Base-by-base conservation (phyloP, 2,888 invertebrate genomes). In the Terebella lapidaria region DNA sequence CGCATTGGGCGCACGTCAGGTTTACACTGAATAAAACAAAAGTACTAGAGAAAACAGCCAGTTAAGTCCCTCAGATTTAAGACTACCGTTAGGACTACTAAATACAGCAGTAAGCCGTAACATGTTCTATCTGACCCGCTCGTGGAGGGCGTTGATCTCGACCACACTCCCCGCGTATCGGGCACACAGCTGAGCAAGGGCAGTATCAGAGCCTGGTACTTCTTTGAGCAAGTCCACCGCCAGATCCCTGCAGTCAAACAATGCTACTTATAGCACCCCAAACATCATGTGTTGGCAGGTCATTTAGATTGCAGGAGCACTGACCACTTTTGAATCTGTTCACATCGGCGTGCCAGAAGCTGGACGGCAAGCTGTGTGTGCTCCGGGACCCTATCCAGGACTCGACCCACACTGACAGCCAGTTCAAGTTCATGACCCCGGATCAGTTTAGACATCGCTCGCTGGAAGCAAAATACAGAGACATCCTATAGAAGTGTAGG, bases 351-450 rank as follows among this genome's bases (percentile, higher is more conserved):
- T 30, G 80, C 71, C 60, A 81, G 66, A 57, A 73, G 73, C 55
- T 74, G 71, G 25, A 74, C 55, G n/a, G 77, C 80, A 51, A 71
- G 61, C 3, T 56, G n/a, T 20, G 73, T 72, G 10, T 74, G 70
- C 15, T 64, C 58, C 4, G 71, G 64, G 10, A 69, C 68, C 15
- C 15, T 54, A 26, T 62, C 64, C 18, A 80, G 68, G 3, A 74
- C 74, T n/a, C 60, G 67, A 45, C 79, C 80, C 27, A 79, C 65
- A 51, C 75, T 69, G 18, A 76, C 72, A n/a, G 80, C 81, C 42
- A 82, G 70, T 64, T 81, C 81, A 49, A 79, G 64, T 62, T 81
- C 81, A 70, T 79, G 71, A n/a, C 81, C 81, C 58, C 79, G 70
- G 3, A 82, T 71, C 53, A 82, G 69, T 60, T 72, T 74, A 45